Evolutionary conservation across 2,113 vertebrate species (phyloP).

Genomic region (Coturnix japonica): DNA sequence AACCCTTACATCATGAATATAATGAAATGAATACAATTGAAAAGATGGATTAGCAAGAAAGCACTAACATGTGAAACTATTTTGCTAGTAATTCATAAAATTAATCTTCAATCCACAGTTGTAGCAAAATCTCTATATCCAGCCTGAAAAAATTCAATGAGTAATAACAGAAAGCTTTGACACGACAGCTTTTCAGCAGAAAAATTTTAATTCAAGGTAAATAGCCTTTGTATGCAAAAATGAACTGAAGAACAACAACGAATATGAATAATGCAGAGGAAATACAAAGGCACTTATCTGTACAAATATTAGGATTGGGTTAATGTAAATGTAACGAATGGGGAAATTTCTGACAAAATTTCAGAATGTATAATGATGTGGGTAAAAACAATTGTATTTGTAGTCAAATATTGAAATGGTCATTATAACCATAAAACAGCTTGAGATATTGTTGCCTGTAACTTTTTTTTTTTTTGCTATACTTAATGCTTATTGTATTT

Average conservation of each 20-base stretch:
- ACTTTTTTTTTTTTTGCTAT: not conserved
- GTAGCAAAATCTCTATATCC: not conserved
- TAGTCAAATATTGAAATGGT: not conserved
- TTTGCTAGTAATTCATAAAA: not conserved
- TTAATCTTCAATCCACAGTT: not conserved
- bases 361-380: not conserved
- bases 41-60: too few relatives aligned
- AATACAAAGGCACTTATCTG: not conserved
- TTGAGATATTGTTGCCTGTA: not conserved
- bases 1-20: not conserved
- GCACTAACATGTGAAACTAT: too few relatives aligned
- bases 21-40: too few relatives aligned
- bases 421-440: not conserved
- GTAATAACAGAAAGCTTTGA: not conserved
- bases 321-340: not conserved
- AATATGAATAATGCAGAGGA: not conserved
- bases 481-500: not conserved
- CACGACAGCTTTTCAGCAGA: not conserved
- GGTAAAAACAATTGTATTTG: not conserved
- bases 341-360: not conserved
- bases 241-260: not conserved
- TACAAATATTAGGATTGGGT: not conserved
- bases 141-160: not conserved
- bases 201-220: not conserved
- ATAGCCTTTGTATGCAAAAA: not conserved